Percentiles rank a stretch among this genome's conserved stretches.
These are phyloP conservation scores for Scaptomyza graminum DNA, from an alignment of 1,140 invertebrate species.

Conservation along the genomic window DNA sequence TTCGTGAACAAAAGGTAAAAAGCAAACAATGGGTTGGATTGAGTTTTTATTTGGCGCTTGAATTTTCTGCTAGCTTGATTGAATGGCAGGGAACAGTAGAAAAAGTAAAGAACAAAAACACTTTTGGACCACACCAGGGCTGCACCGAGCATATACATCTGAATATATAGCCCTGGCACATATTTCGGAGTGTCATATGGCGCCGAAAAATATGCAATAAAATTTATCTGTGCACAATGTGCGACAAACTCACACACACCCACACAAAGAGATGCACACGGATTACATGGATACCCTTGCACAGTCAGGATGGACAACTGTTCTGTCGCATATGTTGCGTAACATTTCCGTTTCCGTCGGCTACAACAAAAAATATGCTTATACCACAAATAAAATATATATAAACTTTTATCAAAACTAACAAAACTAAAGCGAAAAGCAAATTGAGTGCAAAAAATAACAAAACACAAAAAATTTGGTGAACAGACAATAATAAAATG, in stretches of 20 bases:
- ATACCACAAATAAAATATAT: conserved; percentile 22
- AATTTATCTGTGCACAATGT: conserved; percentile 64
- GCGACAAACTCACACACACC: conserved; percentile 19
- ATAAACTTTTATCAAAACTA: conserved; percentile 52
- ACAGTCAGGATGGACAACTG: conserved; percentile 21
- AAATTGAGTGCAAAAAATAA: conserved; percentile 36
- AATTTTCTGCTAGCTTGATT: conserved; percentile 62
- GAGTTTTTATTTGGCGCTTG: conserved; percentile 54
- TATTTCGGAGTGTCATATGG: conserved; percentile 53
- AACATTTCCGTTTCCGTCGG: conserved; percentile 78
- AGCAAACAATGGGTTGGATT: conserved; percentile 49
- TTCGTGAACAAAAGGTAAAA: conserved; percentile 7
- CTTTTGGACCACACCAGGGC: conserved; percentile 22
- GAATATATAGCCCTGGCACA: conserved; percentile 14
- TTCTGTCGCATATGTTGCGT: conserved; percentile 73
- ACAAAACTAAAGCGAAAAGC: conserved; percentile 52
- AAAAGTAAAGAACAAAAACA: conserved; percentile 36
- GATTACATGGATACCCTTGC: conserved; percentile 8
- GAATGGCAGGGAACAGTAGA: conserved; percentile 38
- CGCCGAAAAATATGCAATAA: conserved; percentile 80
- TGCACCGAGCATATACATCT: conserved; percentile 4
- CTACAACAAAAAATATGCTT: conserved; percentile 31
- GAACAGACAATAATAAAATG: no score
- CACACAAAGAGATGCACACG: not conserved
- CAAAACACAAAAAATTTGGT: not conserved